Evolutionary conservation across 2,113 vertebrate species (phyloP), one percentile per base, ranked within the genome.

Genomic region (Petroica traversi): DNA sequence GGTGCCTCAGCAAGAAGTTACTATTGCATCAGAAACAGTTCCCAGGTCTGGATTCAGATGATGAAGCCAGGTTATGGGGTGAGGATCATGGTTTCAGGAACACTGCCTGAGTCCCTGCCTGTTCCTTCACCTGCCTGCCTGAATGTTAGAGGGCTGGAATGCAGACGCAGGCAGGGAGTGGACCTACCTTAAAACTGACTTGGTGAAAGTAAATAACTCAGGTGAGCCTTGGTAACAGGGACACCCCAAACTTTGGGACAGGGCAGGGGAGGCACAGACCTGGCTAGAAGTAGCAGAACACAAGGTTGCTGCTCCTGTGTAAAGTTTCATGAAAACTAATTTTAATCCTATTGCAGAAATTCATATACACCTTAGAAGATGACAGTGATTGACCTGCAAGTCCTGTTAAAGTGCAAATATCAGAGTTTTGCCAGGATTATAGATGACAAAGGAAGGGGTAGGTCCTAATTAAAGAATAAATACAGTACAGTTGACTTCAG

Each of bases 61-160:
- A 22, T 54, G 66, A 75, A 59, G 40, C 19, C 34, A 19, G 41
- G 12, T 29, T 52, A 2, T 13, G 20, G 49, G 29, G 5, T 36
- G 62, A 49, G 51, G 14, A 6, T 75, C 22, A 2, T 0, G 2
- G 11, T 58, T 54, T 29, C 3, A 5, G 8, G 49, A 45, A 1
- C 2, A 0, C 10, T 18, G 16, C 26, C 2, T 3, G 17, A 15
- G 34, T 46, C 18, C 38, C 36, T 33, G 41, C 31, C 51, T 45
- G 26, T 36, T 24, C n/a, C n/a, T 52, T 5, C 3, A 1, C 12
- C 14, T 62, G 29, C 34, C 67, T 11, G 18, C 10, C 2, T 20
- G 5, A 16, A 43, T 1, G 1, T 38, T 40, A 10, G 12, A 5
- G 34, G 22, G 43, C 9, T 9, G 48, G 74, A 29, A 8, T 61